These are phyloP conservation scores for Amblyjoppa proteus DNA, from an alignment of 2,888 invertebrate genomes.

Conservation along the genomic window DNA sequence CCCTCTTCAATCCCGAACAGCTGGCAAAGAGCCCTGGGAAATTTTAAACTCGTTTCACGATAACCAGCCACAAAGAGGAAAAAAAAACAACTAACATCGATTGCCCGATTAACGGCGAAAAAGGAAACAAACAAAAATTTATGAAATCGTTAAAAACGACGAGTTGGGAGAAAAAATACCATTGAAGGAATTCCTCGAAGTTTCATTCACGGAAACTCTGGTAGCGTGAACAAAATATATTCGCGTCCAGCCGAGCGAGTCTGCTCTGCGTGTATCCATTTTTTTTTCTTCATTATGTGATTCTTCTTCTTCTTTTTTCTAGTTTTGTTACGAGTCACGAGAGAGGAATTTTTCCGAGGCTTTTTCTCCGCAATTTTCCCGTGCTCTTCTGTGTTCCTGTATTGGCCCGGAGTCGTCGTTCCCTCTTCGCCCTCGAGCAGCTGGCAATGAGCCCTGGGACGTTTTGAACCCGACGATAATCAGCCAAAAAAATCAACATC, in stretches of 20 bases:
- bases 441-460: too few species aligned
- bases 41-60: conserved; percentile 36
- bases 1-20: conserved; percentile 29
- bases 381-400: neutral
- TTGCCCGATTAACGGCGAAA: neutral
- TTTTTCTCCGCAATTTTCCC: conserved; percentile 32
- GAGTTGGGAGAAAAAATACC: neutral
- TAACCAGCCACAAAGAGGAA: neutral
- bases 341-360: neutral
- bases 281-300: neutral
- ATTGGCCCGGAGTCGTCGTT: too few species aligned
- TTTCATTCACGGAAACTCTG: neutral
- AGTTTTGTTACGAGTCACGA: conserved; percentile 12
- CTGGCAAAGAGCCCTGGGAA: conserved; percentile 57
- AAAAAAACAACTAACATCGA: neutral
- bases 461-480: too few species aligned
- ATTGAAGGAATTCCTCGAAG: neutral
- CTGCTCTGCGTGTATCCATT: neutral
- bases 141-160: neutral
- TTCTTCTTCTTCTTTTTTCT: neutral
- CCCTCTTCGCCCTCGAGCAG: too few species aligned
- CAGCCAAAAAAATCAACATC: too few species aligned
- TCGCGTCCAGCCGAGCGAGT: conserved; percentile 3
- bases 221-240: neutral
- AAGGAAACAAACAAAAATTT: neutral